These are phyloP conservation scores for Cephus rjabovi DNA, from an alignment of 2,888 invertebrate species.

Conservation along the genomic window DNA sequence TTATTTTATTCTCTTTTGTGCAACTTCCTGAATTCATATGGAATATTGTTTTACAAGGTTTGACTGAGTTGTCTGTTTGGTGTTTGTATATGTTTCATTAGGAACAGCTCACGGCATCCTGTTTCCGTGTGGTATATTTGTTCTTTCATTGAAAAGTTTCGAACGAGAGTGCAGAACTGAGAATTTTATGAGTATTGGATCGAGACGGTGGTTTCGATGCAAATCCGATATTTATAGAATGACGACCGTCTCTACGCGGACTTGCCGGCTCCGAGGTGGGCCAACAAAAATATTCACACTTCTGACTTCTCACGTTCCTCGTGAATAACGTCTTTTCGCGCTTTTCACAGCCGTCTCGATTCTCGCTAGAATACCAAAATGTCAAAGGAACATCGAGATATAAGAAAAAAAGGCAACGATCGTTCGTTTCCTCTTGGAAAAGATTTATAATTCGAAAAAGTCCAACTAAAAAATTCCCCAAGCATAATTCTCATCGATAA, in stretches of 20 bases:
- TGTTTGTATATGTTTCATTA: neutral
- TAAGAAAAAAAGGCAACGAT: neutral
- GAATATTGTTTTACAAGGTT: neutral
- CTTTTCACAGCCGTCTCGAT: slow-evolving; percentile 12
- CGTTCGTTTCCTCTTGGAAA: neutral
- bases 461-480: neutral
- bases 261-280: slow-evolving; percentile 55
- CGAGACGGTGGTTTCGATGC: slow-evolving; percentile 51
- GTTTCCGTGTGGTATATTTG: neutral
- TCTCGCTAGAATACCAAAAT: neutral
- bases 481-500: neutral
- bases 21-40: neutral
- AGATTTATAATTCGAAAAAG: neutral
- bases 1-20: neutral
- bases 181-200: neutral
- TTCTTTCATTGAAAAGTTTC: neutral
- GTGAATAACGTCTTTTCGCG: slow-evolving; percentile 30
- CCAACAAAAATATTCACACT: slow-evolving; percentile 58
- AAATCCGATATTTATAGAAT: slow-evolving; percentile 61
- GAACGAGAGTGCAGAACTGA: neutral
- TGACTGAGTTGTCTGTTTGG: neutral
- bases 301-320: slow-evolving; percentile 33
- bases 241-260: slow-evolving; percentile 49
- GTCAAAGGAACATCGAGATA: neutral
- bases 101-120: neutral